These are phyloP conservation scores for Melieria crassipennis DNA, from an alignment of 2,888 invertebrate species.

Conservation along the genomic window DNA sequence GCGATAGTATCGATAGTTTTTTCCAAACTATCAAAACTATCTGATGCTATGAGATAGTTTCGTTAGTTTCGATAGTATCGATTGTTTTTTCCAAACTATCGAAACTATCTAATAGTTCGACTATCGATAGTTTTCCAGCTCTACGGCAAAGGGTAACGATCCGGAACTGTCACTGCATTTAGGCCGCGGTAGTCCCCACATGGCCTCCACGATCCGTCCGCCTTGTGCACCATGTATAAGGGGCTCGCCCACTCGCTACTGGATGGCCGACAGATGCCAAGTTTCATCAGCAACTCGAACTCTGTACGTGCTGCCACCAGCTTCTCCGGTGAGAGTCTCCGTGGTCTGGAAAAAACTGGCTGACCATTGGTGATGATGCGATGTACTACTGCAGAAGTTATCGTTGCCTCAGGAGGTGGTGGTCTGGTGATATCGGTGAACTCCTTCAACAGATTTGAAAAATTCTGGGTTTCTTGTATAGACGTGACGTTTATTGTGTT, in stretches of 20 bases:
- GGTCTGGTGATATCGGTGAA: conserved; percentile 11
- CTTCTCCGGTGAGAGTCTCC: conserved; percentile 50
- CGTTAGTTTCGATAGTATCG: too few species aligned
- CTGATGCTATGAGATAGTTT: too few species aligned
- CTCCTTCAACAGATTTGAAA: conserved; percentile 2
- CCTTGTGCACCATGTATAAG: conserved; percentile 53
- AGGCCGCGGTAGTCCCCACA: conserved; percentile 52
- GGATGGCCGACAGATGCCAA: conserved; percentile 63
- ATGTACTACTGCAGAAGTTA: conserved; percentile 17
- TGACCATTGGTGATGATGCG: conserved; percentile 19
- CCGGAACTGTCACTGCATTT: conserved; percentile 40
- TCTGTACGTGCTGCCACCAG: conserved; percentile 37
- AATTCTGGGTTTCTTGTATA: neutral
- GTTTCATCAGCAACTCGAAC: conserved; percentile 44
- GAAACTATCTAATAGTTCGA: too few species aligned
- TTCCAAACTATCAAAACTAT: too few species aligned
- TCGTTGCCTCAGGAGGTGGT: neutral
- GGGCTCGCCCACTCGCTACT: conserved; percentile 62
- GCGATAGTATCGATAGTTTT: too few species aligned
- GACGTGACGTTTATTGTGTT: neutral
- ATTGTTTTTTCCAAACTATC: too few species aligned
- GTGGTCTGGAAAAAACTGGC: conserved; percentile 32
- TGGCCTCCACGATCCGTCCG: conserved; percentile 14
- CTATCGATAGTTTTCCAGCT: too few species aligned
- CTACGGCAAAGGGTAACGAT: conserved; percentile 26